Evolutionary conservation across 2,113 vertebrate species (phyloP).

Genomic region (Noctilio leporinus): DNA sequence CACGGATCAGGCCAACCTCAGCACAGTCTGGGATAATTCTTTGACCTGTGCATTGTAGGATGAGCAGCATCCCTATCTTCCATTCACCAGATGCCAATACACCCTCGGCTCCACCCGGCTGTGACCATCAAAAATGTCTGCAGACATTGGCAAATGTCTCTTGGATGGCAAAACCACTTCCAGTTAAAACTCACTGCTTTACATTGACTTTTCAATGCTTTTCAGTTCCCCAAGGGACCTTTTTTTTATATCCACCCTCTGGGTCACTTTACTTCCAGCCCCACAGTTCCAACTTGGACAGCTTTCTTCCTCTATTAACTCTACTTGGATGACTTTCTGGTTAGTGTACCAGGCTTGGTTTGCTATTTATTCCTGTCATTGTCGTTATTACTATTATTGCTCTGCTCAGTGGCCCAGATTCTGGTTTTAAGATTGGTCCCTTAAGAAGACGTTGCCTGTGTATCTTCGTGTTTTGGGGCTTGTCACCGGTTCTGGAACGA

Average conservation of each 20-base stretch:
- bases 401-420: not conserved
- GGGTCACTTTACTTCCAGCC: not conserved
- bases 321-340: not conserved
- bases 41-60: fast-evolving
- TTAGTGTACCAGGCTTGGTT: not conserved
- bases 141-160: not conserved
- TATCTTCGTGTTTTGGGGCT: too few relatives aligned
- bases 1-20: not conserved
- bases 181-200: not conserved
- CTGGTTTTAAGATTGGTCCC: not conserved
- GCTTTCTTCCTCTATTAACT: not conserved
- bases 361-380: not conserved
- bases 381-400: not conserved
- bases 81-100: too few relatives aligned
- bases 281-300: not conserved
- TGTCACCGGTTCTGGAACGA: too few relatives aligned
- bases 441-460: not conserved
- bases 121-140: not conserved
- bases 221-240: not conserved
- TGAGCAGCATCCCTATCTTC: not conserved
- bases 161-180: not conserved
- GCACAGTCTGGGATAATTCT: not conserved
- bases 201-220: not conserved
- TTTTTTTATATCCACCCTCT: not conserved
- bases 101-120: not conserved